phyloP scores from a whole-genome alignment of 2,797 vertebrate species.

The Merluccius polli region DNA sequence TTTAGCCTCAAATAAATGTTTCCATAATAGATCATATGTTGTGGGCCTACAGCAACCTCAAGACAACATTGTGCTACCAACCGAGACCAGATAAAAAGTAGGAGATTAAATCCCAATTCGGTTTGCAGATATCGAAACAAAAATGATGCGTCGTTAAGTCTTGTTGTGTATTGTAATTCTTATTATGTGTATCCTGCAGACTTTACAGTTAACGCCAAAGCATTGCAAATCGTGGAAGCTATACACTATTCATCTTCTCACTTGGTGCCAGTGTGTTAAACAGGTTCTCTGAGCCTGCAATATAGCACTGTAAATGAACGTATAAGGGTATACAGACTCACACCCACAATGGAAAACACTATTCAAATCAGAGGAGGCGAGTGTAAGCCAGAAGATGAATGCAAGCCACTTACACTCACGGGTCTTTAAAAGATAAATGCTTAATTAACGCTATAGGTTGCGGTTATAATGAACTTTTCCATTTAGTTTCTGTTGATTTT shows the following conservation, averaged over 20 bases:
- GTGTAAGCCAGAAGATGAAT: slow-evolving; percentile 33
- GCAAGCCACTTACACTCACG: slow-evolving; percentile 6
- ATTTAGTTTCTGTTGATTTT: not conserved
- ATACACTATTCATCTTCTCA: not conserved
- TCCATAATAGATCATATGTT: no score
- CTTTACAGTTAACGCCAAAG: no score
- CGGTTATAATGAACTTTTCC: not conserved
- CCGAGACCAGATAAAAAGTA: no score
- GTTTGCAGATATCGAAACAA: not conserved
- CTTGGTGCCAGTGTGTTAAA: no score
- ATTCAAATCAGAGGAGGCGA: slow-evolving; percentile 45
- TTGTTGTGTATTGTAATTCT: not conserved
- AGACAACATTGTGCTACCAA: no score
- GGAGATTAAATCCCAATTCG: no score
- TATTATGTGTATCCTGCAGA: no score
- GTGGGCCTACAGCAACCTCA: no score
- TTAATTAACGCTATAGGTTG: not conserved
- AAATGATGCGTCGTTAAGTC: not conserved
- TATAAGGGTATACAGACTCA: slow-evolving; percentile 59
- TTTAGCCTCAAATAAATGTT: not conserved
- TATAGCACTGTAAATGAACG: no score
- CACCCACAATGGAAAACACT: slow-evolving; percentile 43
- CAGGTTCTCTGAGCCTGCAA: slow-evolving; percentile 26
- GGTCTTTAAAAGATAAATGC: not conserved
- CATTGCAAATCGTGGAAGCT: no score